A percentile compares a stretch with the other conserved stretches of the same genome.
These are phyloP conservation scores for Cantharis rustica DNA, from an alignment of 2,888 invertebrate genomes.

Conservation along the genomic window DNA sequence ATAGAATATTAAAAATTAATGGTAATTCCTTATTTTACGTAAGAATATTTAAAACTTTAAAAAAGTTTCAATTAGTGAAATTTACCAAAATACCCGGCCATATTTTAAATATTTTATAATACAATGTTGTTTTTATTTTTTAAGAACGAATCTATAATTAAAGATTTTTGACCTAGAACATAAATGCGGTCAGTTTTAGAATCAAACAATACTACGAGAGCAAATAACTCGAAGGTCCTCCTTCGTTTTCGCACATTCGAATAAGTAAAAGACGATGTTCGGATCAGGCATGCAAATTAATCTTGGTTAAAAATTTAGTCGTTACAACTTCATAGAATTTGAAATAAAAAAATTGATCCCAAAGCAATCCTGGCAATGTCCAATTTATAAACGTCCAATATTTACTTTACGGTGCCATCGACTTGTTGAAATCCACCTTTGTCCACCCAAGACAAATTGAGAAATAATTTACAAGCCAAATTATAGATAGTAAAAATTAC, in stretches of 20 bases:
- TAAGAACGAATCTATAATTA: neutral
- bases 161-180: neutral
- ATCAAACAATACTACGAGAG: neutral
- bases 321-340: neutral
- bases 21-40: neutral
- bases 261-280: neutral
- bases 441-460: neutral
- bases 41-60: neutral
- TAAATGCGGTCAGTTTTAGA: neutral
- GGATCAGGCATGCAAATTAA: neutral
- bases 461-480: neutral
- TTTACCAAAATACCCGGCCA: neutral
- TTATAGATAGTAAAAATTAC: neutral
- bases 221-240: neutral
- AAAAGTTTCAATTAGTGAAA: neutral
- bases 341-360: neutral
- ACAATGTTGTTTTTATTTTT: neutral
- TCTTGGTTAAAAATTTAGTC: too few species aligned
- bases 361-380: neutral
- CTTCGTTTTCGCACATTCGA: neutral
- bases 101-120: neutral
- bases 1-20: neutral
- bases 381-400: neutral
- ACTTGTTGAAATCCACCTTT: neutral
- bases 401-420: neutral